phyloP scores from a whole-genome alignment of 2,888 invertebrate species.

The Athripsodes cinereus region DNA sequence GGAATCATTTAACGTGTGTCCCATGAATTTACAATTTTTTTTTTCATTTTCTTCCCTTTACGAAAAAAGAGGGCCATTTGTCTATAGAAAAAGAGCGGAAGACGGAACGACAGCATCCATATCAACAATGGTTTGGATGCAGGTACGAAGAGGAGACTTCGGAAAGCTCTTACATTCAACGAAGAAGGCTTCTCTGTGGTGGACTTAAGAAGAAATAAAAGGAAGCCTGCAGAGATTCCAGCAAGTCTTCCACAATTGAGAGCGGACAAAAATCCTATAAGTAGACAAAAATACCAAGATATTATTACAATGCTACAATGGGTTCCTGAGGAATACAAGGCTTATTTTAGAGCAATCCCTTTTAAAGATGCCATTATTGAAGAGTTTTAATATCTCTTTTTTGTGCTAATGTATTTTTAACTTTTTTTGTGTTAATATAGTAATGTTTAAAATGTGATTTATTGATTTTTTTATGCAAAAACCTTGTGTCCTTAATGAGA shows the following conservation, averaged over 20 bases:
- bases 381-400: background rate
- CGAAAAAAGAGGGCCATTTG: slow-evolving; percentile 7
- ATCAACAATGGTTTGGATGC: slow-evolving; percentile 10
- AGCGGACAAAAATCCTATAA: background rate
- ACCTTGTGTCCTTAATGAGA: background rate
- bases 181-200: slow-evolving; percentile 2
- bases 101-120: background rate
- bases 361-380: background rate
- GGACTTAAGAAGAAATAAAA: background rate
- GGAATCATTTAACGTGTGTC: slow-evolving; percentile 1
- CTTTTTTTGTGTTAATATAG: background rate
- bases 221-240: slow-evolving; percentile 6
- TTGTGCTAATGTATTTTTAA: no score
- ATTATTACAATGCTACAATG: slow-evolving; percentile 1
- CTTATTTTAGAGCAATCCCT: background rate
- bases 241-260: background rate
- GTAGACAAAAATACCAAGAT: slow-evolving; percentile 1
- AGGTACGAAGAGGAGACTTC: slow-evolving; percentile 9
- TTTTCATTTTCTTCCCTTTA: slow-evolving; percentile 4
- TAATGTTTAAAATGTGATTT: slow-evolving; percentile 1
- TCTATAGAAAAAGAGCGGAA: slow-evolving; percentile 1
- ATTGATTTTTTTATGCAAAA: slow-evolving; percentile 2
- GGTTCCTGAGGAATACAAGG: slow-evolving; percentile 1
- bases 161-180: no score
- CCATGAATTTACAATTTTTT: background rate